phyloP scores from a whole-genome alignment of 2,888 invertebrate genomes.

The Drosophila conformis region DNA sequence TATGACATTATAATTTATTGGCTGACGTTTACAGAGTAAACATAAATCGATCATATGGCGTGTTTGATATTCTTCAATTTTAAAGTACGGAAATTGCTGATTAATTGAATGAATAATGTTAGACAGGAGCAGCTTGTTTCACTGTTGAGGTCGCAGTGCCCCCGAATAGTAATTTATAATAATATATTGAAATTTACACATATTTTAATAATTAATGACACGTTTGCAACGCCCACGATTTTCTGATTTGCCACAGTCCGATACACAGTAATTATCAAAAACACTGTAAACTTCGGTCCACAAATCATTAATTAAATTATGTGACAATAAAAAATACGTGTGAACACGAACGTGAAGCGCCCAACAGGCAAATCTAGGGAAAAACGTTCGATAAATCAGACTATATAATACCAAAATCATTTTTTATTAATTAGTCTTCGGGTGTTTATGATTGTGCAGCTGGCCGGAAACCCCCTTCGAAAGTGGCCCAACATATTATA shows the following conservation, averaged over 20 bases:
- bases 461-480: constrained; percentile 34
- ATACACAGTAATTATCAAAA: background rate
- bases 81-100: background rate
- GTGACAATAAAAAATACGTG: constrained; percentile 65
- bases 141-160: background rate
- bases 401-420: constrained; percentile 19
- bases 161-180: background rate
- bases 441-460: constrained; percentile 26
- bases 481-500: constrained; percentile 13
- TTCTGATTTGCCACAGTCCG: background rate
- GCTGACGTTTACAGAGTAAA: background rate
- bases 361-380: background rate
- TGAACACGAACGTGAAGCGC: constrained; percentile 30
- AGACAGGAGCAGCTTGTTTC: background rate
- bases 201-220: background rate
- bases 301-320: constrained; percentile 73
- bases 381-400: constrained; percentile 45
- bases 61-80: background rate
- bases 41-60: background rate
- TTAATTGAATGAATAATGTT: background rate
- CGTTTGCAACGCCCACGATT: background rate
- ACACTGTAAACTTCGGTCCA: constrained; percentile 41
- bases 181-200: background rate
- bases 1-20: background rate
- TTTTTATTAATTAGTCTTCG: constrained; percentile 52